Evolutionary conservation across 2,797 vertebrate genomes (phyloP), one percentile per base, ranked within the genome.

Genomic region (Mormyrus hasselquistii): DNA sequence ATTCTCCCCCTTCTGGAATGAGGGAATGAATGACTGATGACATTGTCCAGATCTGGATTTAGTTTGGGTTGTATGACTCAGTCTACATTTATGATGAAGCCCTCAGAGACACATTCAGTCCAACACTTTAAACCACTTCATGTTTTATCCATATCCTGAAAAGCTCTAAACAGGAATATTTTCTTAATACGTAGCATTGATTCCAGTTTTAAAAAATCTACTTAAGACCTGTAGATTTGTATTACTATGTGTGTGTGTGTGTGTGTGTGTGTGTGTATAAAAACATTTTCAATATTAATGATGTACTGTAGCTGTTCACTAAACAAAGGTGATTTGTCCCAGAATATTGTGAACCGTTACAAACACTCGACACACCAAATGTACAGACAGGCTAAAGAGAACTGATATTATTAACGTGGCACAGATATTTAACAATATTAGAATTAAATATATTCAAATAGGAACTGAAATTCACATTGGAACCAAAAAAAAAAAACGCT

Each of bases 11-110:
- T 14, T 22, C n/a, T 89, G 88, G 19, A 62, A 65, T 65, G 76
- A 82, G 69, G 79, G 57, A 25, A 89, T 55, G 57, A 65, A 89
- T 84, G 52, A 89, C 38, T 47, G 76, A 84, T 84, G 76, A 49
- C 52, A 14, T 25, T 22, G 38, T 53, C 47, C 10, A 34, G 55
- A 47, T 41, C 44, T 41, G 55, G 25, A 14, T 38, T 25, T 41
- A 16, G 53, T n/a, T 84, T 50, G 22, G 82, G 82, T 29, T 25
- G n/a, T 29, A 85, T 49, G 44, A 85, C 82, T 85, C 82, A 85
- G 82, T n/a, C 82, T 50, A 85, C 49, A 25, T 52, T 85, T 85
- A 85, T 25, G 49, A 85, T 49, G 82, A 49, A 85, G 34, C 8
- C 76, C 76, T 47, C 41, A 44, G 76, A 82, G 38, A 82, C 41